Evolutionary conservation across 2,888 invertebrate genomes (phyloP).

Genomic region (Hydraecia micacea): DNA sequence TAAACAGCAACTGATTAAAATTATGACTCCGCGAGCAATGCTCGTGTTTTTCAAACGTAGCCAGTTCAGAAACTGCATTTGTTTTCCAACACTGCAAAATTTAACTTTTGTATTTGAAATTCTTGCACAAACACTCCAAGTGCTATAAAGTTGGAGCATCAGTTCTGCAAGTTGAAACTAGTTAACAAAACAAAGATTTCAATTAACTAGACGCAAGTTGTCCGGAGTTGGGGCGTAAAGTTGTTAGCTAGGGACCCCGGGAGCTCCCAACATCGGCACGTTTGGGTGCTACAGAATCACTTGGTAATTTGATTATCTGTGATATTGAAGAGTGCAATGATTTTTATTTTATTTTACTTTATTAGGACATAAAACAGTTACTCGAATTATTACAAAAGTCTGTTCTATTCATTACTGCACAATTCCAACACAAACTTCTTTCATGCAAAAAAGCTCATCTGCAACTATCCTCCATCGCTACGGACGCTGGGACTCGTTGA

Average conservation of each 20-base stretch:
- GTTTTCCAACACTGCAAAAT: not conserved
- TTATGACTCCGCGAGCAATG: not conserved
- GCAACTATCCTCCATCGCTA: not conserved
- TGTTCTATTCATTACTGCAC: too few relatives aligned
- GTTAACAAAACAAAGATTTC: constrained; percentile 52
- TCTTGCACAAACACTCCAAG: constrained; percentile 34
- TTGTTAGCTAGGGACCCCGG: not conserved
- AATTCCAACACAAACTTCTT: constrained; percentile 6
- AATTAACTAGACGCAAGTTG: constrained; percentile 24
- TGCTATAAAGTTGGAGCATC: constrained; percentile 26
- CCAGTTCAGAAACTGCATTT: constrained; percentile 5
- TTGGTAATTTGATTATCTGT: constrained; percentile 12
- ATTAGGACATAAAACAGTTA: too few relatives aligned
- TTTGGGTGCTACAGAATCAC: not conserved
- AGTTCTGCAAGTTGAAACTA: constrained; percentile 22
- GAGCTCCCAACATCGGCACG: not conserved
- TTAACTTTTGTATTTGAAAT: constrained; percentile 19
- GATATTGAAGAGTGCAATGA: not conserved
- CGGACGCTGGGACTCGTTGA: not conserved
- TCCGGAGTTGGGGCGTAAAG: constrained; percentile 9
- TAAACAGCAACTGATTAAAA: not conserved
- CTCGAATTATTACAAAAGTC: too few relatives aligned
- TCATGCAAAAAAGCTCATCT: not conserved
- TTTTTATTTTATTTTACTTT: too few relatives aligned
- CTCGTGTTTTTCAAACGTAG: not conserved